Evolutionary conservation across 1,140 invertebrate species (phyloP).

Genomic region (Leptinotarsa texana): DNA sequence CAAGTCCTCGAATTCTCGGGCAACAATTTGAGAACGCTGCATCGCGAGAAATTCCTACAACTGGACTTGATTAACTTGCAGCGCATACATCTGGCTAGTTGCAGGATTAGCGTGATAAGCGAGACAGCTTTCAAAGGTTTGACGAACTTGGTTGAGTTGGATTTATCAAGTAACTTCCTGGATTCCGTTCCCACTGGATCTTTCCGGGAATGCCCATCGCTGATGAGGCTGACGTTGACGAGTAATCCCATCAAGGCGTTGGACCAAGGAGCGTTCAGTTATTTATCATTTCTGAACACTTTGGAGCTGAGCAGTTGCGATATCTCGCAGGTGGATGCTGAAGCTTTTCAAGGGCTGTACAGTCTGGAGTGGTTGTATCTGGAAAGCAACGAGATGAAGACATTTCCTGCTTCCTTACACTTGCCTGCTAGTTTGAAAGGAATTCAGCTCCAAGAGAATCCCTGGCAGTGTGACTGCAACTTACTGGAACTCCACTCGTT

Average conservation of each 20-base stretch:
- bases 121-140: conserved; percentile 78
- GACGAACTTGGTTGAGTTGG: conserved; percentile 84
- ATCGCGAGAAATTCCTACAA: conserved; percentile 73
- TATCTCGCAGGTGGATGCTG: conserved; percentile 73
- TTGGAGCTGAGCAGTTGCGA: conserved; percentile 81
- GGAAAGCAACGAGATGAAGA: conserved; percentile 76
- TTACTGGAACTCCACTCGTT: conserved; percentile 74
- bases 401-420: conserved; percentile 68
- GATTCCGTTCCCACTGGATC: conserved; percentile 74
- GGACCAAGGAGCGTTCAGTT: conserved; percentile 70
- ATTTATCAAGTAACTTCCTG: conserved; percentile 80
- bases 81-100: conserved; percentile 78
- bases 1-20: conserved; percentile 84
- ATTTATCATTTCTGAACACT: conserved; percentile 72
- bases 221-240: conserved; percentile 79
- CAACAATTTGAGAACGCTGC: conserved; percentile 76
- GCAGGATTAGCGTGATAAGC: conserved; percentile 75
- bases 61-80: conserved; percentile 84
- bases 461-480: conserved; percentile 86
- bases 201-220: conserved; percentile 72
- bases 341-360: conserved; percentile 78
- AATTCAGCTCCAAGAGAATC: conserved; percentile 73
- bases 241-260: conserved; percentile 77
- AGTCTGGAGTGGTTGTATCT: conserved; percentile 82
- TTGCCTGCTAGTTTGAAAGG: conserved; percentile 72